Evolutionary conservation across 2,797 vertebrate species (phyloP).

Genomic region (Malacoctenus gilli): DNA sequence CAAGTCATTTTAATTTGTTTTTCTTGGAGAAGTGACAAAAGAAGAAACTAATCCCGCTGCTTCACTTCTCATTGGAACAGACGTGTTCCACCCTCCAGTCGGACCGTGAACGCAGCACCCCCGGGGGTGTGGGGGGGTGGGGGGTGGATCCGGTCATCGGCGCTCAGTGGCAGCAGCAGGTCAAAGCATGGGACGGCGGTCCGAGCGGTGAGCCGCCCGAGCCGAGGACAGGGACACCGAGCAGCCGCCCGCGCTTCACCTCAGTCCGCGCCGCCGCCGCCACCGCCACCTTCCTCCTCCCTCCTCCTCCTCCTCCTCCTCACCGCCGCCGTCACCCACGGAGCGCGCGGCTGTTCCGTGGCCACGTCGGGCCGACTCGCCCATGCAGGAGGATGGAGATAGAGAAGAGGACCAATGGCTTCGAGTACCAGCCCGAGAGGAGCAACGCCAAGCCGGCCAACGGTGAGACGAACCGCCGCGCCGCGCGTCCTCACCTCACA

Average conservation of each 20-base stretch:
- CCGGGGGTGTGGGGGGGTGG: conserved; percentile 49
- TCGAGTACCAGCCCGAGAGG: conserved; percentile 76
- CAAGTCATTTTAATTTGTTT: too few relatives aligned
- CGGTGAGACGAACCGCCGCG: conserved; percentile 56
- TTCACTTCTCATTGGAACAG: background rate
- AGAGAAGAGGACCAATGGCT: conserved; percentile 79
- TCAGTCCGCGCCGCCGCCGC: background rate
- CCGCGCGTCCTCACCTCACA: background rate
- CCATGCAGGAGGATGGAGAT: conserved; percentile 80
- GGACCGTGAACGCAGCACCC: conserved; percentile 48
- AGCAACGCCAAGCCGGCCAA: conserved; percentile 72
- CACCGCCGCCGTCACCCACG: background rate
- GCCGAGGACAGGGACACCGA: conserved; percentile 22
- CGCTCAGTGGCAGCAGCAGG: conserved; percentile 54
- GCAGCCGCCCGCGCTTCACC: background rate
- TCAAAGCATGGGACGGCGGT: conserved; percentile 64
- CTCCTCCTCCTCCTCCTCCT: background rate
- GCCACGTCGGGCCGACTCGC: conserved; percentile 43
- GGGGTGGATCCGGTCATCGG: conserved; percentile 62
- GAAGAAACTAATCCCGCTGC: too few relatives aligned
- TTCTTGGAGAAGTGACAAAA: too few relatives aligned
- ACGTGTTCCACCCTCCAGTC: conserved; percentile 14
- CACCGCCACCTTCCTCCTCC: background rate
- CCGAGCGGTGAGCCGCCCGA: conserved; percentile 50
- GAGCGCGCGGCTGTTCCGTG: conserved; percentile 4